phyloP scores from a whole-genome alignment of 2,797 vertebrate genomes.

The Trachurus trachurus region DNA sequence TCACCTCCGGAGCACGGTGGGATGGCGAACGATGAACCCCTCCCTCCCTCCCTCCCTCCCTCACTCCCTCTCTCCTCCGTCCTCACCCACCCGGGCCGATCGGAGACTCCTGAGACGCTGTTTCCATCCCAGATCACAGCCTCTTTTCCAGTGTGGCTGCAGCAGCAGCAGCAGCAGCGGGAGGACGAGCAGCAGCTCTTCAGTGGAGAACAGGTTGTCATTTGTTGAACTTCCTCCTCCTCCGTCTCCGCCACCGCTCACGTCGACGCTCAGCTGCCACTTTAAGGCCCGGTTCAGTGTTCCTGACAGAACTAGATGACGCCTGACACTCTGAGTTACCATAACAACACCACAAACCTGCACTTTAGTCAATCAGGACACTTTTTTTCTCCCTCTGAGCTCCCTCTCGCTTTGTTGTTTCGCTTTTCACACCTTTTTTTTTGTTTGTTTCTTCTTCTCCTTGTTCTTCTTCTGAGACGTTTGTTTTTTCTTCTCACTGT shows the following conservation, averaged over 20 bases:
- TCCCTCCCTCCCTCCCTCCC: no score
- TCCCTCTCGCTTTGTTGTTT: conserved; percentile 39
- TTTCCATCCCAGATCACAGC: conserved; percentile 55
- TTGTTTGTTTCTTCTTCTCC: no score
- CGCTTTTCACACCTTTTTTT: not conserved
- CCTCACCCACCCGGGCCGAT: no score
- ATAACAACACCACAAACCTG: conserved; percentile 69
- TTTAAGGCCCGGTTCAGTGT: conserved; percentile 7
- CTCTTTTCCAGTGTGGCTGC: conserved; percentile 42
- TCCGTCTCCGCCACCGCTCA: not conserved
- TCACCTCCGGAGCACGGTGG: not conserved
- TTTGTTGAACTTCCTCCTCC: conserved; percentile 25
- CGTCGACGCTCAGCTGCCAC: not conserved
- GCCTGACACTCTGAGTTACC: conserved; percentile 77
- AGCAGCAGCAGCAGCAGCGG: not conserved
- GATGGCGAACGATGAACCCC: conserved; percentile 7
- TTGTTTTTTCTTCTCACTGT: not conserved
- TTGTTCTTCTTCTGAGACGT: no score
- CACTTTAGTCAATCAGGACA: conserved; percentile 80
- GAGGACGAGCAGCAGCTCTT: conserved; percentile 1
- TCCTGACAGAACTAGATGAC: conserved; percentile 36
- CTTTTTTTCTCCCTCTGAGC: conserved; percentile 31
- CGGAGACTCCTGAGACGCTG: not conserved
- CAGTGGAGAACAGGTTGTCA: conserved; percentile 50
- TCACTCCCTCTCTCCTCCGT: no score